phyloP scores from a whole-genome alignment of 2,797 vertebrate species.

The Mus minutoides region DNA sequence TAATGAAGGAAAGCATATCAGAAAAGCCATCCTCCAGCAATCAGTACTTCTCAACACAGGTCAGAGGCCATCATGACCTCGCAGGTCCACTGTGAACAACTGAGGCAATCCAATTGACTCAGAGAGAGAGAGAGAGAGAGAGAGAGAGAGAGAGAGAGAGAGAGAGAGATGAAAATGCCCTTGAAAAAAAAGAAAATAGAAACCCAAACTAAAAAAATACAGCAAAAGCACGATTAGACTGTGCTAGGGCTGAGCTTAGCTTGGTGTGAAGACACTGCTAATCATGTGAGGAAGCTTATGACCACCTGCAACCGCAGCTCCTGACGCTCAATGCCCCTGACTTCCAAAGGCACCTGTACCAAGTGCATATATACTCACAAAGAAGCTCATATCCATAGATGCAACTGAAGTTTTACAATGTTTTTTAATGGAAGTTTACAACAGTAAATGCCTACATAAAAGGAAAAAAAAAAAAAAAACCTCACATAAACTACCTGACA shows the following conservation, averaged over 20 bases:
- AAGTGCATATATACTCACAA: background rate
- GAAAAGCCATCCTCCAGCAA: background rate
- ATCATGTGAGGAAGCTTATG: background rate
- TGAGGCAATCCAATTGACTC: background rate
- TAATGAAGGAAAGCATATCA: background rate
- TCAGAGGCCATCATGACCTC: background rate
- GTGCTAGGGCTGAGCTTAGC: background rate
- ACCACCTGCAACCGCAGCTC: background rate
- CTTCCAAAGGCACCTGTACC: background rate
- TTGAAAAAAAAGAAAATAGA: slow-evolving; percentile 23
- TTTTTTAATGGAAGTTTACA: background rate
- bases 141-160: background rate
- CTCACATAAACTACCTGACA: background rate
- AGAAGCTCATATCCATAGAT: background rate
- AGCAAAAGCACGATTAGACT: background rate
- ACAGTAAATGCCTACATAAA: background rate
- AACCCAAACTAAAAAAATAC: background rate
- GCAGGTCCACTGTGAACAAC: background rate
- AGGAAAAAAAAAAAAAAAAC: background rate
- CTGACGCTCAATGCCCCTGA: background rate
- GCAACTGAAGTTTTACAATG: background rate
- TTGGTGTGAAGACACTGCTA: background rate
- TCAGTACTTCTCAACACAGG: background rate
- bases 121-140: background rate
- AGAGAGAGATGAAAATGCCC: background rate